A percentile compares a stretch with the other conserved stretches of the same genome.
These are phyloP conservation scores for Tupaia chinensis DNA, from an alignment of 2,113 vertebrate species.

Conservation along the genomic window DNA sequence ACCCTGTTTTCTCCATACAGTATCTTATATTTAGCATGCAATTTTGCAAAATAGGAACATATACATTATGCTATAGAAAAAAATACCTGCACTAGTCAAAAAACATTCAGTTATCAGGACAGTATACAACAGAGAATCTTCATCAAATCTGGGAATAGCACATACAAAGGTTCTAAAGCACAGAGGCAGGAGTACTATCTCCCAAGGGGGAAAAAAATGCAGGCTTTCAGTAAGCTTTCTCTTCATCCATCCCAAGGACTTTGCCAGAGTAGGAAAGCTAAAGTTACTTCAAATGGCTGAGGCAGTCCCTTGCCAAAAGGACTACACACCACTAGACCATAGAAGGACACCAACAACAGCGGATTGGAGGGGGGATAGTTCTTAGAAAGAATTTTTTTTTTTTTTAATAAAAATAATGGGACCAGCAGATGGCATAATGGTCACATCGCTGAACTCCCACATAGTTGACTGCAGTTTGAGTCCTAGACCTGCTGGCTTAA, in stretches of 20 bases:
- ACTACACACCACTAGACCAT: neutral
- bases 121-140: neutral
- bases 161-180: neutral
- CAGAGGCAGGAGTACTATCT: neutral
- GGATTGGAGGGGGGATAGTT: neutral
- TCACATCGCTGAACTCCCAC: too few species aligned
- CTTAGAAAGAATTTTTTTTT: neutral
- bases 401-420: neutral
- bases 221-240: neutral
- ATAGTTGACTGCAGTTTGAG: too few species aligned
- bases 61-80: neutral
- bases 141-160: neutral
- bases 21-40: neutral
- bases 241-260: neutral
- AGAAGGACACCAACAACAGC: neutral
- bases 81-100: neutral
- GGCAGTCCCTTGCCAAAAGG: neutral
- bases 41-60: constrained; percentile 10
- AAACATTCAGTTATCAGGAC: neutral
- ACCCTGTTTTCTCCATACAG: neutral
- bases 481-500: too few species aligned
- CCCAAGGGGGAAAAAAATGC: neutral
- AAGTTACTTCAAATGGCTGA: neutral
- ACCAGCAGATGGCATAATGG: too few species aligned
- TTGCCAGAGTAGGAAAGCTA: neutral